phyloP scores from a whole-genome alignment of 2,797 vertebrate species.

The Xenopus petersii region DNA sequence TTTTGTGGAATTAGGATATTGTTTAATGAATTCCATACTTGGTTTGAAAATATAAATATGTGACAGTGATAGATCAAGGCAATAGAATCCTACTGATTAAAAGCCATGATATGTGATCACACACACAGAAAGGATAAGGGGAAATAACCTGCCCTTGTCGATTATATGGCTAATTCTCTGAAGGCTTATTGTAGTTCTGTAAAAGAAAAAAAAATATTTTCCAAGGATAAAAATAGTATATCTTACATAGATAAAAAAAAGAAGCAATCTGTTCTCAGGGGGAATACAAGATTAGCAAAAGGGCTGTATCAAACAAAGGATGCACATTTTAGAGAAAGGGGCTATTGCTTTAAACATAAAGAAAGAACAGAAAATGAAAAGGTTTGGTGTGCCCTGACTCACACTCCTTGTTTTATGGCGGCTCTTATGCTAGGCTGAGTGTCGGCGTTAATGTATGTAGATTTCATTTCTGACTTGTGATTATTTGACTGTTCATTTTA shows the following conservation, averaged over 20 bases:
- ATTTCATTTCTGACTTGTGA: slow-evolving; percentile 99
- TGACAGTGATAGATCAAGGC: too few relatives aligned
- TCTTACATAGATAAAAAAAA: background rate
- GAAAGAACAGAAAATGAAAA: slow-evolving; percentile 77
- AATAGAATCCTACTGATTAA: slow-evolving; percentile 4
- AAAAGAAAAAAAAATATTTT: background rate
- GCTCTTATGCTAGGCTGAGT: slow-evolving; percentile 77
- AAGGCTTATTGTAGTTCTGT: background rate
- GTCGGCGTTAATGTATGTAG: slow-evolving; percentile 97
- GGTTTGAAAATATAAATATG: too few relatives aligned
- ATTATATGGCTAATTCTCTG: background rate
- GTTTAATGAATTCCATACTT: too few relatives aligned
- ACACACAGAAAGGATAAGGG: background rate
- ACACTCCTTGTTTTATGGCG: slow-evolving; percentile 61
- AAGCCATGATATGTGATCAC: background rate
- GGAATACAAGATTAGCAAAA: background rate
- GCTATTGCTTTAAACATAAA: slow-evolving; percentile 68
- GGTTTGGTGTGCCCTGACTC: slow-evolving; percentile 63
- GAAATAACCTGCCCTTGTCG: background rate
- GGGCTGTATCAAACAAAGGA: background rate
- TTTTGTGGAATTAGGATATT: too few relatives aligned
- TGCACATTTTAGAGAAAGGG: background rate
- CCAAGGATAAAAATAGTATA: too few relatives aligned
- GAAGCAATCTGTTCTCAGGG: background rate
- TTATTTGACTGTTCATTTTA: slow-evolving; percentile 99